Conservation (phyloP, 2,888 invertebrate species). For the Drosophila phalerata region DNA sequence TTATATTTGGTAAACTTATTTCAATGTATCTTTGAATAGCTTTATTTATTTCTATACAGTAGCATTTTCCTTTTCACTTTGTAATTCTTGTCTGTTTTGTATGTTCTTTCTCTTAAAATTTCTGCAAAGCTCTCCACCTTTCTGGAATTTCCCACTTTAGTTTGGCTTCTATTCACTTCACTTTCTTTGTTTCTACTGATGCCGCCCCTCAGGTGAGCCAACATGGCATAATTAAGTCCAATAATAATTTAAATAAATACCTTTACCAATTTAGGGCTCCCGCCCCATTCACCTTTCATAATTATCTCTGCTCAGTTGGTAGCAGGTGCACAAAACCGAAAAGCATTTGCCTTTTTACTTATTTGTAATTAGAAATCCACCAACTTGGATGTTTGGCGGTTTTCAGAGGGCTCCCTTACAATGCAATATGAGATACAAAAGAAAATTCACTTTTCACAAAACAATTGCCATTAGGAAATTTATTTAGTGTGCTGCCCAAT, state of each 20-base stretch:
- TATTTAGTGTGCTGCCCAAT: conserved; percentile 65
- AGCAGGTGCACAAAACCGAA: conserved; percentile 76
- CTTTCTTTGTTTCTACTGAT: conserved; percentile 53
- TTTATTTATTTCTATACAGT: conserved; percentile 2
- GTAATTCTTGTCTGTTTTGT: conserved; percentile 17
- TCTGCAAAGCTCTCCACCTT: neutral
- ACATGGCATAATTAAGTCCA: conserved; percentile 75
- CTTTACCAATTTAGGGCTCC: conserved; percentile 63
- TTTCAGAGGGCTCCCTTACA: conserved; percentile 17
- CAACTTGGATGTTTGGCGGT: conserved; percentile 12
- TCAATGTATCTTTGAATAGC: neutral
- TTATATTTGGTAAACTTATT: neutral
- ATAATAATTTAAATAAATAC: conserved; percentile 80
- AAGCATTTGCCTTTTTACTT: conserved; percentile 69
- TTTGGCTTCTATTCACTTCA: conserved; percentile 60
- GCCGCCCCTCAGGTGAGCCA: conserved; percentile 11
- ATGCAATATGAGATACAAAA: conserved; percentile 64
- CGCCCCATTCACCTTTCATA: conserved; percentile 56
- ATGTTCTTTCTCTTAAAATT: conserved; percentile 18
- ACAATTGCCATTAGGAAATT: conserved; percentile 69
- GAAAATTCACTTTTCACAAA: conserved; percentile 76
- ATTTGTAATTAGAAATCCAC: conserved; percentile 74
- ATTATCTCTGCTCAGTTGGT: conserved; percentile 64
- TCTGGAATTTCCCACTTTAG: conserved; percentile 28
- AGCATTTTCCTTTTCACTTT: conserved; percentile 23